Evolutionary conservation across 2,888 invertebrate species (phyloP).

Genomic region (Hydriomena furcata): DNA sequence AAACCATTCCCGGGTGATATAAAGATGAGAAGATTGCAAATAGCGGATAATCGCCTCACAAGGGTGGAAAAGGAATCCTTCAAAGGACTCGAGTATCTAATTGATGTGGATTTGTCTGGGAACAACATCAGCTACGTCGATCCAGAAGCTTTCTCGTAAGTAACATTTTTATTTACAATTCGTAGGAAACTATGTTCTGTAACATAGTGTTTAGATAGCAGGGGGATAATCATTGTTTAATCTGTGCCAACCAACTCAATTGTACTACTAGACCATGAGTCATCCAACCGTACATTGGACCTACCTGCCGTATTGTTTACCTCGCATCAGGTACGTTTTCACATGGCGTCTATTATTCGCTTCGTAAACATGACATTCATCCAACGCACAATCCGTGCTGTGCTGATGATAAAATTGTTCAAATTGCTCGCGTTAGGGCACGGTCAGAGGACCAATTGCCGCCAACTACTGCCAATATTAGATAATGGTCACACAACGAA

Average conservation of each 20-base stretch:
- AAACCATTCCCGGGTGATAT: conserved; percentile 86
- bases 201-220: background rate
- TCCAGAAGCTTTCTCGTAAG: conserved; percentile 86
- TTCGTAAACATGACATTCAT: conserved; percentile 47
- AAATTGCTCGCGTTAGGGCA: conserved; percentile 69
- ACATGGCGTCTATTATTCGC: conserved; percentile 55
- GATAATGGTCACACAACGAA: conserved; percentile 75
- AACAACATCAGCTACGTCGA: conserved; percentile 86
- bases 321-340: conserved; percentile 43
- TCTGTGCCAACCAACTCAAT: conserved; percentile 22
- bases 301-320: conserved; percentile 40
- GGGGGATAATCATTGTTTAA: conserved; percentile 22
- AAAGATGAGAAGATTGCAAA: conserved; percentile 87
- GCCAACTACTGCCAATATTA: conserved; percentile 69
- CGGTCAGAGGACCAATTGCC: conserved; percentile 63
- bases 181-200: background rate
- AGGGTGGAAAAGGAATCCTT: conserved; percentile 85
- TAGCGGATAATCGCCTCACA: conserved; percentile 86
- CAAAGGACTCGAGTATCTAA: conserved; percentile 85
- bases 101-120: conserved; percentile 87
- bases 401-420: conserved; percentile 74
- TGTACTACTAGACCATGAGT: conserved; percentile 17
- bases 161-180: conserved; percentile 31
- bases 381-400: conserved; percentile 55
- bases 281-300: conserved; percentile 22